Conservation (phyloP, 2,113 vertebrate genomes). For the Progne subis region DNA sequence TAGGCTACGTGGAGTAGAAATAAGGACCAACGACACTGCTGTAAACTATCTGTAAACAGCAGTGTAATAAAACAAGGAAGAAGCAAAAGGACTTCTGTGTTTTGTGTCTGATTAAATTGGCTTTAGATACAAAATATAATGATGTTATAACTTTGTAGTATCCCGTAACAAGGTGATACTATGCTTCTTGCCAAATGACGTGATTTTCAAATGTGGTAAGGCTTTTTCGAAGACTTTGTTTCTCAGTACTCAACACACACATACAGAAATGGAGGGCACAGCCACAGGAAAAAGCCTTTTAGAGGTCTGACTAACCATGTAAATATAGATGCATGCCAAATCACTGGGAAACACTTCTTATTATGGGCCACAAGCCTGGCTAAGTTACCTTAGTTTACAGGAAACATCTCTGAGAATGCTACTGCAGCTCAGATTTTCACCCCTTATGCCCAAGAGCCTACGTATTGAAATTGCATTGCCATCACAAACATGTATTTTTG, state of each 20-base stretch:
- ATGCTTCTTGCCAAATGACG: background rate
- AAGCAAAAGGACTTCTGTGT: background rate
- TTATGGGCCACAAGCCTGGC: background rate
- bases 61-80: slow-evolving; percentile 32
- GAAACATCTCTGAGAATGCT: background rate
- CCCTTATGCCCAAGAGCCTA: background rate
- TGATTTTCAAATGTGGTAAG: background rate
- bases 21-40: background rate
- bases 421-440: background rate
- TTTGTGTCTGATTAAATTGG: slow-evolving; percentile 16
- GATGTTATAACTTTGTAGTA: background rate
- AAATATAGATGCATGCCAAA: background rate
- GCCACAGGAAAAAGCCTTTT: background rate
- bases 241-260: background rate
- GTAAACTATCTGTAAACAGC: slow-evolving; percentile 46
- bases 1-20: background rate
- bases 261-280: background rate
- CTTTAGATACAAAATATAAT: background rate
- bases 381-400: background rate
- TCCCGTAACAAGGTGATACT: background rate
- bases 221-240: background rate
- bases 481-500: background rate
- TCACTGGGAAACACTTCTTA: background rate
- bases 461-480: background rate
- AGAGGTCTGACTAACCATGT: background rate